Conservation (phyloP, 2,888 invertebrate species). For the Acleris laterana region DNA sequence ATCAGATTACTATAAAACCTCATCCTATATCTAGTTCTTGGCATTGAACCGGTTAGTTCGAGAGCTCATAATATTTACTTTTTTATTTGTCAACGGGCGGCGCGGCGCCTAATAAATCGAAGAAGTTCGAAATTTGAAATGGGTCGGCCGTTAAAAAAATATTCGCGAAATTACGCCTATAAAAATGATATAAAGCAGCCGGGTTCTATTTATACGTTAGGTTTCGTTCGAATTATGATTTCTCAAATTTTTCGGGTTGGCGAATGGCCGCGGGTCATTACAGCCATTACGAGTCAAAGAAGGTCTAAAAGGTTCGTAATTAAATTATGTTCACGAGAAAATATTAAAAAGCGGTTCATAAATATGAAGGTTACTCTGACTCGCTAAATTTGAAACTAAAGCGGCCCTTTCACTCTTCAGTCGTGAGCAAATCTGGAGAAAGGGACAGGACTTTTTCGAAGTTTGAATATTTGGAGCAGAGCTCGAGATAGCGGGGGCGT, state of each 20-base stretch:
- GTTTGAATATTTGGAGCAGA: no score
- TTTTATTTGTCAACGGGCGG: constrained; percentile 40
- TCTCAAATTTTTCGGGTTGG: constrained; percentile 21
- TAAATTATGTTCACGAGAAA: constrained; percentile 42
- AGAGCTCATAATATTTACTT: constrained; percentile 19
- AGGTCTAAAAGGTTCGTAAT: constrained; percentile 38
- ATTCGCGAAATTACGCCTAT: constrained; percentile 32
- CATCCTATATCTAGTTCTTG: no score
- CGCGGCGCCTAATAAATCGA: constrained; percentile 43
- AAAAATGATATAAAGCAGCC: constrained; percentile 31
- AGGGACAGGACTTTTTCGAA: no score
- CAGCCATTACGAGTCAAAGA: constrained; percentile 36
- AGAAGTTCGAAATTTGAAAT: constrained; percentile 42
- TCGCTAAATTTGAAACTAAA: constrained; percentile 1
- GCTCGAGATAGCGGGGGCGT: constrained; percentile 12
- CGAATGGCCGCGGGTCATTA: constrained; percentile 38
- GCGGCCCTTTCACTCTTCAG: constrained; percentile 4
- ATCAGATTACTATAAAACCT: no score
- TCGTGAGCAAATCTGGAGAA: no score
- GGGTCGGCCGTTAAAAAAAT: constrained; percentile 35
- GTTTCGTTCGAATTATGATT: constrained; percentile 29
- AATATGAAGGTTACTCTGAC: constrained; percentile 6
- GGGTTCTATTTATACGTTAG: constrained; percentile 28
- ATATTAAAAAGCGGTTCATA: constrained; percentile 42
- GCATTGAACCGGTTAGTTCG: constrained; percentile 37